These are phyloP conservation scores for Caenorhabditis angaria DNA, from an alignment of 2,888 invertebrate genomes.

Conservation along the genomic window DNA sequence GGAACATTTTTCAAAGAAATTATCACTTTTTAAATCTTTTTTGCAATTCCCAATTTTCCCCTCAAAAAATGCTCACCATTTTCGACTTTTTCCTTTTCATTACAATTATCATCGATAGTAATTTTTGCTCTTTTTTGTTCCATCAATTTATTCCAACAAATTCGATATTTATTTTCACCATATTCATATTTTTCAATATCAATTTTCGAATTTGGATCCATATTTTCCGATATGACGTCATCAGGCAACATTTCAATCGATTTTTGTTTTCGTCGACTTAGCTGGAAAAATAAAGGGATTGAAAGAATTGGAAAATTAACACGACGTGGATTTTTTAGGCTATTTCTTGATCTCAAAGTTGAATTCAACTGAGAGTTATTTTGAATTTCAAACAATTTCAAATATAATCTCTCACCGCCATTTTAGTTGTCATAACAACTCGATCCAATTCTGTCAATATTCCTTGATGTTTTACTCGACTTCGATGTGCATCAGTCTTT, in stretches of 20 bases:
- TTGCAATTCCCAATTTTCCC: too few relatives aligned
- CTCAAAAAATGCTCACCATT: too few relatives aligned
- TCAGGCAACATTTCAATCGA: background rate
- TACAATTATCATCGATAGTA: too few relatives aligned
- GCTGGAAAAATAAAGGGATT: slow-evolving; percentile 12
- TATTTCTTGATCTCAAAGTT: background rate
- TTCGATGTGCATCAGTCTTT: slow-evolving; percentile 30
- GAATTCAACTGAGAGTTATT: background rate
- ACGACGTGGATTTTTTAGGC: slow-evolving; percentile 18
- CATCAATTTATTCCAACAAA: slow-evolving; percentile 17
- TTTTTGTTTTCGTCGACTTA: slow-evolving; percentile 17
- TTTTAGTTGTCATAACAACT: slow-evolving; percentile 16
- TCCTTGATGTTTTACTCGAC: slow-evolving; percentile 12
- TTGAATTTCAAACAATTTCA: background rate
- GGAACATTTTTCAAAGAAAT: background rate
- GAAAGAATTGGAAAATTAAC: too few relatives aligned
- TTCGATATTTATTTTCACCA: slow-evolving; percentile 15
- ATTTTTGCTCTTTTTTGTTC: background rate
- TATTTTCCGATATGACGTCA: background rate
- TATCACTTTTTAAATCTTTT: background rate
- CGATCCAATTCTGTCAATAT: slow-evolving; percentile 12
- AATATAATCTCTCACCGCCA: slow-evolving; percentile 1
- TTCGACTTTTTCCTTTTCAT: too few relatives aligned
- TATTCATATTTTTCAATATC: slow-evolving; percentile 5
- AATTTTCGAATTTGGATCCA: background rate